Evolutionary conservation across 1,140 invertebrate species (phyloP), one percentile per base, ranked within the genome.

Genomic region (Caligus rogercresseyi): DNA sequence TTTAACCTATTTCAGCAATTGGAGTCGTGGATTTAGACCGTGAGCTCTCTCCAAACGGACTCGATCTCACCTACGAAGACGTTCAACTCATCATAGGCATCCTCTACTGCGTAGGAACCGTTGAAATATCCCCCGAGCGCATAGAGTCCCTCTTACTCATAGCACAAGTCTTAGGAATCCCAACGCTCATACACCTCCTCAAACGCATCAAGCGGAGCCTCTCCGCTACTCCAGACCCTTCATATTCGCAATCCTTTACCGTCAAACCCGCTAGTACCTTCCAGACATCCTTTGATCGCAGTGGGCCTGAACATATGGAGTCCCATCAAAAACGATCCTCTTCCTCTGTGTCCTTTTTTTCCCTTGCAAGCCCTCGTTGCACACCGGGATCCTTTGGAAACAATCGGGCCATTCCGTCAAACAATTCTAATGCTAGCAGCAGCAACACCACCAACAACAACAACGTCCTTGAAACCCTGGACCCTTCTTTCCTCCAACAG

Each of bases 41-140:
- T 16, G 61, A 63, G 21, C 20, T 63, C 2, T 18, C 21, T 1
- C 19, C 61, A 1, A 55, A 63, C 21, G 61, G 52, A 16, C 43
- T 63, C 13, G 3, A 52, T 15, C 52, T 63, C 4, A 55, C 52
- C 13, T 63, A 57, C n/a, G 53, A 26, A 2, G 61, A 63, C 23
- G 18, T 63, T 25, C 52, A 55, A 20, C 25, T 56, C 14, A 56
- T 63, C 7, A 55, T 63, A 3, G 54, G 61, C 11, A 54, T 55
- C 1, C 61, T 63, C 3, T 63, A 63, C 25, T 63, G 61, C 53
- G 61, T 63, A n/a, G 61, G 61, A 19, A 63, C 52, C 13, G 23
- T 63, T 1, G 61, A 63, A 21, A 63, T 55, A 2, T 63, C 61
- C 52, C 54, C 61, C 1, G 43, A 24, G 21, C 19, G 61, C 2